These are phyloP conservation scores for Rhynchophorus ferrugineus DNA, from an alignment of 1,140 invertebrate genomes.

Conservation along the genomic window DNA sequence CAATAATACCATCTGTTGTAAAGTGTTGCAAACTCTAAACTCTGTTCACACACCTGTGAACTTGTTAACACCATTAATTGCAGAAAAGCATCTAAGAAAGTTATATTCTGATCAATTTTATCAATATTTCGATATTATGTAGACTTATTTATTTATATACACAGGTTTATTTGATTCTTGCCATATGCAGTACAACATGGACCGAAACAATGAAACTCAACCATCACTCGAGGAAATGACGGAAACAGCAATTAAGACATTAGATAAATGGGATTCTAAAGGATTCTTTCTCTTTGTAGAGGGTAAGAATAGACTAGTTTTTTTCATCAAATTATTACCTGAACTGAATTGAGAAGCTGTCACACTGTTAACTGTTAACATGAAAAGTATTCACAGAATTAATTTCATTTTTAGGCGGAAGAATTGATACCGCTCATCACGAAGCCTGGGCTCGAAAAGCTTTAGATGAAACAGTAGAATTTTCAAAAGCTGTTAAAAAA, in stretches of 20 bases:
- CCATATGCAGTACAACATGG: conserved; percentile 50
- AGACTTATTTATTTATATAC: conserved; percentile 38
- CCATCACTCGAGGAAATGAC: conserved; percentile 75
- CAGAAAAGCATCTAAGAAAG: too few species aligned
- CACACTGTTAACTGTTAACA: too few species aligned
- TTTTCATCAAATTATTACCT: neutral
- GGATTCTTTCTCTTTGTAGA: conserved; percentile 58
- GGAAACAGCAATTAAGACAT: conserved; percentile 63
- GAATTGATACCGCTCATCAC: conserved; percentile 70
- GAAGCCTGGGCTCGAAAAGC: conserved; percentile 55
- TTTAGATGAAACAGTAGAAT: conserved; percentile 60
- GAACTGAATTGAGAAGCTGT: too few species aligned
- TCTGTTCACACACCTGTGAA: too few species aligned
- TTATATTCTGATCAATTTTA: too few species aligned
- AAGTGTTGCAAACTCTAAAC: too few species aligned
- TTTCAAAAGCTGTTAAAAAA: conserved; percentile 56
- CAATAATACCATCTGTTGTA: too few species aligned
- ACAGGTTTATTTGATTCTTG: conserved; percentile 50
- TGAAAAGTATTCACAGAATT: too few species aligned
- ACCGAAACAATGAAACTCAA: conserved; percentile 48
- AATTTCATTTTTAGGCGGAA: conserved; percentile 59
- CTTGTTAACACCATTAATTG: too few species aligned
- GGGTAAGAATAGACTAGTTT: conserved; percentile 4
- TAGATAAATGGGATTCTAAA: conserved; percentile 54
- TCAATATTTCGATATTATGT: neutral